These are phyloP conservation scores for Yponomeuta sedellus DNA, from an alignment of 2,888 invertebrate genomes.

Conservation along the genomic window DNA sequence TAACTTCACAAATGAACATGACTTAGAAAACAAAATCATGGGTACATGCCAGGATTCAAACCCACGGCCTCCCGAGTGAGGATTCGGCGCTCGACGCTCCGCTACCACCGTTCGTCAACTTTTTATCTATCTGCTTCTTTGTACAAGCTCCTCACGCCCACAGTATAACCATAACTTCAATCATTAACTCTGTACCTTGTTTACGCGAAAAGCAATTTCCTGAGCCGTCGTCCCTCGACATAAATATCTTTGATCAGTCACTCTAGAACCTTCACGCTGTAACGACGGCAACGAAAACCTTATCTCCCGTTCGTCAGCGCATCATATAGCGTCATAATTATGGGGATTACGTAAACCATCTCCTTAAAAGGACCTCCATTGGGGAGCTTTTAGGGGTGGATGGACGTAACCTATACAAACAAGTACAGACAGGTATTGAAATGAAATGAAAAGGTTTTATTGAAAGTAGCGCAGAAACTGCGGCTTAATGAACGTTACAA, in stretches of 20 bases:
- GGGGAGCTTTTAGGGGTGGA: not conserved
- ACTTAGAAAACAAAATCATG: too few species aligned
- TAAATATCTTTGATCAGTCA: not conserved
- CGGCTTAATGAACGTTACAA: too few species aligned
- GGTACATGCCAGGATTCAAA: too few species aligned
- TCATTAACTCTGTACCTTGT: not conserved
- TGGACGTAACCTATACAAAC: not conserved
- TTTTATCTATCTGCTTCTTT: too few species aligned
- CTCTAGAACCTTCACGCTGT: not conserved
- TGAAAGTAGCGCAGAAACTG: too few species aligned
- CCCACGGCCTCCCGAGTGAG: too few species aligned
- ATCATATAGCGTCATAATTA: slow-evolving; percentile 39
- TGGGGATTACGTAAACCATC: slow-evolving; percentile 22
- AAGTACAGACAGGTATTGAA: not conserved
- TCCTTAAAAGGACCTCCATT: slow-evolving; percentile 5
- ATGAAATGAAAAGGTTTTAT: too few species aligned
- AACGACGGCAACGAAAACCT: slow-evolving; percentile 16
- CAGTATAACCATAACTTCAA: not conserved
- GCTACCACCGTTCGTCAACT: too few species aligned
- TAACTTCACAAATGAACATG: too few species aligned
- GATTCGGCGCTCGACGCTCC: too few species aligned
- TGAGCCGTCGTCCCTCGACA: not conserved
- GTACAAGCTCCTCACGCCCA: too few species aligned
- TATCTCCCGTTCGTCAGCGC: slow-evolving; percentile 37
- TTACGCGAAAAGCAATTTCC: not conserved